Evolutionary conservation across 2,113 vertebrate species (phyloP), one percentile per base, ranked within the genome.

Genomic region (Probosciger aterrimus): DNA sequence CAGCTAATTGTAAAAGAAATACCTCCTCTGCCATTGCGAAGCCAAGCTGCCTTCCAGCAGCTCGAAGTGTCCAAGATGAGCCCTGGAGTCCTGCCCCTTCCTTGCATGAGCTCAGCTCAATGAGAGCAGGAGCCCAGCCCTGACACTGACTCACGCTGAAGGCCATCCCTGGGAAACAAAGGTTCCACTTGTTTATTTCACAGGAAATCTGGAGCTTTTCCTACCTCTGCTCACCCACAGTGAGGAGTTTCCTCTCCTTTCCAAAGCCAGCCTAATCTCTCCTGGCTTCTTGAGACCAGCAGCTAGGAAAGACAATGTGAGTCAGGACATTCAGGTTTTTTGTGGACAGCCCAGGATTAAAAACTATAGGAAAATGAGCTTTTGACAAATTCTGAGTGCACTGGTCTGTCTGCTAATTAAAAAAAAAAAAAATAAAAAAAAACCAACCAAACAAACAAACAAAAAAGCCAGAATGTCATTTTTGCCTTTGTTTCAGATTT

Each of bases 1-100:
- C 55, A 88, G 37, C 79, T 81, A 78, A 85, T 53, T 74, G 65
- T 49, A 95, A 93, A 93, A 97, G 79, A 96, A 97, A 97, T 98
- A 98, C 98, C 98, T 98, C 98, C 95, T 98, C 98, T 98, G 94
- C 98, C 98, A 98, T 98, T 94, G 97, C 97, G 97, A 97, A 98
- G 97, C 81, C 97, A 96, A 97, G 90, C 91, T 97, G 97, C 92
- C 86, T 96, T 95, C 95, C 97, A 97, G 96, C 96, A 97, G 97
- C 96, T 96, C 86, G 19, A 96, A 97, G 96, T 74, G 85, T 97
- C 97, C 97, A 97, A 97, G 92, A 88, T 46, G 37, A 92, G 81
- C 80, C 70, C 91, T 92, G 94, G 93, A 97, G 94, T 96, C 96
- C 97, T 98, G 98, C 97, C 97, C 98, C 97, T 98, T 98, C 98